These are phyloP conservation scores for Perizoma affinitatum DNA, from an alignment of 2,888 invertebrate genomes.

Conservation along the genomic window DNA sequence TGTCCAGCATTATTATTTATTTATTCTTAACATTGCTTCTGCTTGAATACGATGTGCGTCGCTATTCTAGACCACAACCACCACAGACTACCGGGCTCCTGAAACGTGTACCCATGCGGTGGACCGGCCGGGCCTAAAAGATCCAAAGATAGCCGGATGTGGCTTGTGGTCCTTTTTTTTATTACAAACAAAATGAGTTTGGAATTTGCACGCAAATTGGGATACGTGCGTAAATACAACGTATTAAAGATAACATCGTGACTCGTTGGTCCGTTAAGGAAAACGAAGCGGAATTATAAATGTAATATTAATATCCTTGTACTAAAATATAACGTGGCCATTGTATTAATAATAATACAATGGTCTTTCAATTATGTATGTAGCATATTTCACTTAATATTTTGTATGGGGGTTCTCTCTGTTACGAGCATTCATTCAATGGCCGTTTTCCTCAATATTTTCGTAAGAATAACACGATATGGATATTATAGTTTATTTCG, in stretches of 20 bases:
- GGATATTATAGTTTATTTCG: too few species aligned
- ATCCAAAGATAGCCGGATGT: too few species aligned
- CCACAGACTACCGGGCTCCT: too few species aligned
- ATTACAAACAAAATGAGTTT: conserved; percentile 9
- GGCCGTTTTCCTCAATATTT: neutral
- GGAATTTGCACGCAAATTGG: conserved; percentile 15
- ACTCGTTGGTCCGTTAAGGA: conserved; percentile 9
- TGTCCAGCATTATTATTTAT: too few species aligned
- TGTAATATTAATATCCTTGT: neutral
- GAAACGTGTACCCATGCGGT: too few species aligned
- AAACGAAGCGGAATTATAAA: conserved; percentile 1
- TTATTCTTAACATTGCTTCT: too few species aligned
- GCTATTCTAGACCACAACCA: too few species aligned
- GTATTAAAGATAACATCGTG: conserved; percentile 5
- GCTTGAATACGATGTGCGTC: too few species aligned
- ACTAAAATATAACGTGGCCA: too few species aligned
- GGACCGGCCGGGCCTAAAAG: too few species aligned
- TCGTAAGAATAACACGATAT: neutral
- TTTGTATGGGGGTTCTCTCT: neutral
- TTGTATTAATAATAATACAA: neutral
- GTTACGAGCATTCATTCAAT: neutral
- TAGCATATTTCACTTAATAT: neutral
- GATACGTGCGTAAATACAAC: conserved; percentile 5
- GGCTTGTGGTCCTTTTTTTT: neutral
- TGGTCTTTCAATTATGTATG: neutral